phyloP scores from a whole-genome alignment of 2,888 invertebrate species.

The Chamaedrilus cognettii region DNA sequence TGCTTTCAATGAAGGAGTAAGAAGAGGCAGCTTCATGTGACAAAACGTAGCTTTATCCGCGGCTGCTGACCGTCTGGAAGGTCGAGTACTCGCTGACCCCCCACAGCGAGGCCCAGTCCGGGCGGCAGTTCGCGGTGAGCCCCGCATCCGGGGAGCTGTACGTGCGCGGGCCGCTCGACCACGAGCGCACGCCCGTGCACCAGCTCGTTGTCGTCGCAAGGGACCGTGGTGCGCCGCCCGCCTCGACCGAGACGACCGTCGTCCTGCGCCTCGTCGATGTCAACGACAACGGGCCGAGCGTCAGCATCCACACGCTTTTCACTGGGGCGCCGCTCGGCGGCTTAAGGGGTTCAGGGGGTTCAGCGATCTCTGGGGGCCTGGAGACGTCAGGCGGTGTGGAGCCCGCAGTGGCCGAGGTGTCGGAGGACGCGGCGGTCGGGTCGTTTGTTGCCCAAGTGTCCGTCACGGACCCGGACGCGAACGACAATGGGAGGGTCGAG shows the following conservation, averaged over 20 bases:
- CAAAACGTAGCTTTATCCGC: too few relatives aligned
- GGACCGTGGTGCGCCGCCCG: slow-evolving; percentile 31
- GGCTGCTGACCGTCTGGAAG: too few relatives aligned
- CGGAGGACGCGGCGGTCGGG: slow-evolving; percentile 26
- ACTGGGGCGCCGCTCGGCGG: neutral
- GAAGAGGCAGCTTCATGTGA: too few relatives aligned
- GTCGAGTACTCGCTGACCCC: slow-evolving; percentile 28
- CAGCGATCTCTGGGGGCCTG: too few relatives aligned
- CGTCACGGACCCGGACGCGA: slow-evolving; percentile 31
- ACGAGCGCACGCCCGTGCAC: slow-evolving; percentile 27
- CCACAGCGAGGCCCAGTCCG: slow-evolving; percentile 27
- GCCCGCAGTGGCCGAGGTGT: slow-evolving; percentile 24
- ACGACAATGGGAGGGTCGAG: slow-evolving; percentile 25
- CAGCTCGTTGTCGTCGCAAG: slow-evolving; percentile 31
- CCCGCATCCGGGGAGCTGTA: slow-evolving; percentile 32
- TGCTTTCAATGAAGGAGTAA: too few relatives aligned
- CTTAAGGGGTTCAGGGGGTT: too few relatives aligned
- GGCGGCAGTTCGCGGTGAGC: slow-evolving; percentile 28
- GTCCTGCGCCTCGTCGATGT: slow-evolving; percentile 31
- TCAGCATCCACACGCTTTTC: slow-evolving; percentile 32
- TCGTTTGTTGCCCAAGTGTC: slow-evolving; percentile 32
- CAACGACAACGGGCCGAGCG: slow-evolving; percentile 35
- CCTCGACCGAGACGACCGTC: slow-evolving; percentile 33
- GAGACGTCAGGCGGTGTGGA: too few relatives aligned
- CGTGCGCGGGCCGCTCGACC: slow-evolving; percentile 30